These are phyloP conservation scores for Xestia sexstrigata DNA, from an alignment of 2,888 invertebrate species.

Conservation along the genomic window DNA sequence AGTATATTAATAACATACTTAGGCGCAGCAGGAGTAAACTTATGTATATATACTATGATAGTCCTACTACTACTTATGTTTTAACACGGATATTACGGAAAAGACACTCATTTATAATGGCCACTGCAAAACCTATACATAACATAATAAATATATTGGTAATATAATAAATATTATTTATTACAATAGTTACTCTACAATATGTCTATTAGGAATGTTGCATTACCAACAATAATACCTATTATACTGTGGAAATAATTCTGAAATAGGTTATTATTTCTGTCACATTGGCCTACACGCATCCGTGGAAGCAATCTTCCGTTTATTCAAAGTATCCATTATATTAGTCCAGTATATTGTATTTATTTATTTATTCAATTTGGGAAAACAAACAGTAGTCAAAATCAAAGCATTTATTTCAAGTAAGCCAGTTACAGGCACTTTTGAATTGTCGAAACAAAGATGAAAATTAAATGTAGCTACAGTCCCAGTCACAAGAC, in stretches of 20 bases:
- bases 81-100: background rate
- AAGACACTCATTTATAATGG: background rate
- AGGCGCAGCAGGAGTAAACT: background rate
- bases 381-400: too few species aligned
- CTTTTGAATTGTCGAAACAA: too few species aligned
- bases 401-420: too few species aligned
- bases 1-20: too few species aligned
- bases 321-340: background rate
- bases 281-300: constrained; percentile 16
- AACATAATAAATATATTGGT: background rate
- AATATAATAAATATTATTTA: background rate
- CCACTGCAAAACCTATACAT: background rate
- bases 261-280: background rate
- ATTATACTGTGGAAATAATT: background rate
- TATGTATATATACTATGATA: background rate
- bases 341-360: too few species aligned
- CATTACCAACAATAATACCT: background rate
- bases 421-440: too few species aligned
- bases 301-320: background rate
- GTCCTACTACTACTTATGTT: background rate
- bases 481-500: too few species aligned
- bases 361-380: too few species aligned
- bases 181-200: background rate
- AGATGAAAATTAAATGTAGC: too few species aligned
- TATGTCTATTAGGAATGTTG: background rate